These are phyloP conservation scores for Macropus fuliginosus DNA, from an alignment of 2,797 vertebrate genomes.

Conservation along the genomic window DNA sequence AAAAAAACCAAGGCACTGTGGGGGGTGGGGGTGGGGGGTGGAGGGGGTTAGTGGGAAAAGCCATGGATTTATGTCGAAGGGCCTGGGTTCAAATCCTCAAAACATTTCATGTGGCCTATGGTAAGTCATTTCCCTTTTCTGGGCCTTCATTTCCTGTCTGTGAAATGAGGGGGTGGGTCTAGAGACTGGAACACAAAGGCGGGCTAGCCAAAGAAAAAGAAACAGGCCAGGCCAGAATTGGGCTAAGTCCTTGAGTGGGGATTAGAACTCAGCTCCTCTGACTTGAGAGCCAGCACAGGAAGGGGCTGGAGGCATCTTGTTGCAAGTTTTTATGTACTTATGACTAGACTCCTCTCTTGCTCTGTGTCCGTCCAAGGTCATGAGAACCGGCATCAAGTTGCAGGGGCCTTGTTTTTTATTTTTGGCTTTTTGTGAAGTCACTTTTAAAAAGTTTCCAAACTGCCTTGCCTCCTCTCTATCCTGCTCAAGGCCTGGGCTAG, in stretches of 20 bases:
- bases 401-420: background rate
- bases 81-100: background rate
- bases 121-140: background rate
- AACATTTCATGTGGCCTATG: background rate
- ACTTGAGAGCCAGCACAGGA: constrained; percentile 25
- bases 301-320: background rate
- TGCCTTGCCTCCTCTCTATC: constrained; percentile 2
- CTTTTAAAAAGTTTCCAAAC: constrained; percentile 23
- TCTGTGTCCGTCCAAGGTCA: background rate
- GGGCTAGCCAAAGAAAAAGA: background rate
- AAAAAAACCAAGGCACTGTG: no score
- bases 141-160: background rate
- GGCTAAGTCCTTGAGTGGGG: background rate
- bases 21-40: no score
- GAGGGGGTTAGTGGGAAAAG: no score
- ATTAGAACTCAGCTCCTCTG: background rate
- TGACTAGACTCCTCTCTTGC: background rate
- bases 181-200: background rate
- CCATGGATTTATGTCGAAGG: background rate
- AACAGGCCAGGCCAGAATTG: no score
- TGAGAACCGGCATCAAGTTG: background rate
- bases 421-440: constrained; percentile 38
- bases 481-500: background rate
- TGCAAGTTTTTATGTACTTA: background rate
- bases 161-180: background rate